These are phyloP conservation scores for Aricia artaxerxes DNA, from an alignment of 2,888 invertebrate species.

Conservation along the genomic window DNA sequence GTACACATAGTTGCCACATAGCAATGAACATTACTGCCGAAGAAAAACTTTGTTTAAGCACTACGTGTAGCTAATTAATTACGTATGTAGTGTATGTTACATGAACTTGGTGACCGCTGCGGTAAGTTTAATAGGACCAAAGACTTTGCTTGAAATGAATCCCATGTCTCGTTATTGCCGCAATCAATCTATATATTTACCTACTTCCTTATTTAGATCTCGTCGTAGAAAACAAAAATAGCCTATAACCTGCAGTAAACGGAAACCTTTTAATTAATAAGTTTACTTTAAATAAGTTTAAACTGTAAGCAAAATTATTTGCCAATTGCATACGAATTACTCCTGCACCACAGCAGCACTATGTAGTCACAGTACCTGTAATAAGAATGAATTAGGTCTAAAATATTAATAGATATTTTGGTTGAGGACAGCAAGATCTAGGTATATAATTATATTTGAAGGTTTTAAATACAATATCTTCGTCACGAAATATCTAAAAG, in stretches of 20 bases:
- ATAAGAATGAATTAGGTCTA: too few species aligned
- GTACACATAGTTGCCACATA: too few species aligned
- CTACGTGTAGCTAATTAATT: neutral
- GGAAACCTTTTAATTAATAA: neutral
- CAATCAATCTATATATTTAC: slow-evolving; percentile 4
- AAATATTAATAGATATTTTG: too few species aligned
- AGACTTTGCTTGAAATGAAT: neutral
- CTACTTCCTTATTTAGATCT: neutral
- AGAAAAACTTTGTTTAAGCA: neutral
- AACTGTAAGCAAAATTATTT: too few species aligned
- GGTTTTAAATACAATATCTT: too few species aligned
- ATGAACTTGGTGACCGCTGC: neutral
- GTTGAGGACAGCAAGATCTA: too few species aligned
- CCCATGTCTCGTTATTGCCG: neutral
- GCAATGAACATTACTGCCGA: neutral
- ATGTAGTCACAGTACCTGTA: too few species aligned
- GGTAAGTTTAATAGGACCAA: neutral
- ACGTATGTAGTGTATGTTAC: neutral
- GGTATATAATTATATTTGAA: neutral
- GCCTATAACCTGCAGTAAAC: neutral
- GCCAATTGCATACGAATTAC: too few species aligned
- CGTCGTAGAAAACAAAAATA: neutral
- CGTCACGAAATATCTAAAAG: neutral
- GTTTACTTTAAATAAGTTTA: too few species aligned
- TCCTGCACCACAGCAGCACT: too few species aligned